Evolutionary conservation across 1,140 invertebrate genomes (phyloP).

Genomic region (Apolygus lucorum): DNA sequence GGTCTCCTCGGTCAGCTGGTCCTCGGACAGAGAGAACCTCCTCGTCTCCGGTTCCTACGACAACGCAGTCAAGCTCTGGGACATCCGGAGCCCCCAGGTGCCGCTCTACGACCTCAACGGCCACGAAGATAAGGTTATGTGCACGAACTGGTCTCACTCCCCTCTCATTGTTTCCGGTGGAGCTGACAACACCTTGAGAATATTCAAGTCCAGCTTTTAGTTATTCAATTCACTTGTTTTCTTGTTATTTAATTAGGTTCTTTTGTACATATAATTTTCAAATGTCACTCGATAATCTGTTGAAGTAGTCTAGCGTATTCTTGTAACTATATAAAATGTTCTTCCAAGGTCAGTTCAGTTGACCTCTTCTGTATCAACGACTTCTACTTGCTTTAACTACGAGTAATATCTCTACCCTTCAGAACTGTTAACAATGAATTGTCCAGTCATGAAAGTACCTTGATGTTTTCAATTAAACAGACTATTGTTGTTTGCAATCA

Average conservation of each 20-base stretch:
- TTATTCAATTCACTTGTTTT: neutral
- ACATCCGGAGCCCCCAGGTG: conserved; percentile 82
- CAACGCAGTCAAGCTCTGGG: conserved; percentile 88
- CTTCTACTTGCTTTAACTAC: too few species aligned
- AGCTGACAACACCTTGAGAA: conserved; percentile 85
- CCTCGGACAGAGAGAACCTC: conserved; percentile 66
- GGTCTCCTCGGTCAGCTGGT: conserved; percentile 87
- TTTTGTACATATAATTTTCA: too few species aligned
- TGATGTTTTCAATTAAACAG: too few species aligned
- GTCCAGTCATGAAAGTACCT: too few species aligned
- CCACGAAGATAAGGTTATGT: conserved; percentile 89
- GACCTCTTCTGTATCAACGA: too few species aligned
- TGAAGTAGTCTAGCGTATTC: too few species aligned
- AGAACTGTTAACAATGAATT: too few species aligned
- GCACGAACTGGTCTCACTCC: conserved; percentile 87
- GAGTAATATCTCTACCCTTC: too few species aligned
- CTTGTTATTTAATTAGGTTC: neutral
- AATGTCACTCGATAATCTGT: too few species aligned
- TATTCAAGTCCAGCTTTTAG: conserved; percentile 55
- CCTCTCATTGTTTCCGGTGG: conserved; percentile 82
- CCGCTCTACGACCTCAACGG: conserved; percentile 88
- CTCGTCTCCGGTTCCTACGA: conserved; percentile 94
- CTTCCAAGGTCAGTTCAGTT: too few species aligned
- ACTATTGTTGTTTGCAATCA: too few species aligned
- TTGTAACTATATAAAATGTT: too few species aligned